These are phyloP conservation scores for Aegotheles bennettii DNA, from an alignment of 2,113 vertebrate species.

Conservation along the genomic window DNA sequence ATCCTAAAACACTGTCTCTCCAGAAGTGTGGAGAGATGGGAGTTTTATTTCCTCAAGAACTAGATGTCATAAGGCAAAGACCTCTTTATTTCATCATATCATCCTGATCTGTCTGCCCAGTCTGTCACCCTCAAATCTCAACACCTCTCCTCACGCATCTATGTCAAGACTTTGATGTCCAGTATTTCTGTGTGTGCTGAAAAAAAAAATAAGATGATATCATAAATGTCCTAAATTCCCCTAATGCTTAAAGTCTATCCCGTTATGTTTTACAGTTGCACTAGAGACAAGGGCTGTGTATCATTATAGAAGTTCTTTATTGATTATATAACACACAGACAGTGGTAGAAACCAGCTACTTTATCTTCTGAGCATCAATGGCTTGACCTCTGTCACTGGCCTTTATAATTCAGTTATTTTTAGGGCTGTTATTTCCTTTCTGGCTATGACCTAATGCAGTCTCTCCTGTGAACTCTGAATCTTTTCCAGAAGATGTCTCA, in stretches of 20 bases:
- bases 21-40: background rate
- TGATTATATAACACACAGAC: background rate
- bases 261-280: background rate
- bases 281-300: background rate
- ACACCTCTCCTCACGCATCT: background rate
- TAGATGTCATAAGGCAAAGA: background rate
- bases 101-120: background rate
- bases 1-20: background rate
- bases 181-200: background rate
- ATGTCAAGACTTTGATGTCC: background rate
- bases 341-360: background rate
- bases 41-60: background rate
- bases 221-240: background rate
- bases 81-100: background rate
- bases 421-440: background rate
- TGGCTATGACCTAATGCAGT: background rate
- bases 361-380: background rate
- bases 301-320: background rate
- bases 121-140: background rate
- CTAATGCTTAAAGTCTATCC: background rate
- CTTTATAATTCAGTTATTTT: conserved; percentile 7
- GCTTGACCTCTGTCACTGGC: background rate
- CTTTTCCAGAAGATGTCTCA: background rate
- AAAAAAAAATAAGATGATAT: background rate
- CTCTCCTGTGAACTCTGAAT: background rate